Evolutionary conservation across 2,888 invertebrate species (phyloP), one percentile per base, ranked within the genome.

Genomic region (Eupeodes luniger): DNA sequence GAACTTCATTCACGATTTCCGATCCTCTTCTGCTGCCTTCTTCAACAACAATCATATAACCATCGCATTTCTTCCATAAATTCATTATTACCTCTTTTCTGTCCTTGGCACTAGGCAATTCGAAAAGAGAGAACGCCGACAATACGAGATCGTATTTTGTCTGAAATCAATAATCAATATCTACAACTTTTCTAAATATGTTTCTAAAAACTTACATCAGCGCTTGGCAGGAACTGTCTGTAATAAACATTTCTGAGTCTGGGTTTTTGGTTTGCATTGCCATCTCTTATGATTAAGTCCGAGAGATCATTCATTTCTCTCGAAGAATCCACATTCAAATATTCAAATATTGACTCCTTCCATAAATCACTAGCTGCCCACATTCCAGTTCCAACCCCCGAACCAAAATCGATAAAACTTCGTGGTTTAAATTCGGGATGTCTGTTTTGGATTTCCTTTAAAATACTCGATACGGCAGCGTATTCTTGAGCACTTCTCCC

Each of bases 371-470:
- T 96, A 0, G 96, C 95, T 0, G 97, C 98, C 98, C 98, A 98
- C 76, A 96, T 95, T 0, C 96, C 97, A 0, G 97, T 96, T 0
- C 98, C 98, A 5, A 97, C 94, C 0, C 99, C 99, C 6, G 98
- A 97, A 0, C 99, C 99, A 93, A 97, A 98, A 94, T 99, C 98
- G 90, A 98, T 97, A 90, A 98, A 95, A 72, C 95, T 95, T 81
- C 95, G 94, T 0, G 99, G 99, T 81, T 94, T 94, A 92, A 97
- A 99, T 19, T 95, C 92, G 0, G 95, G 94, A 92, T 96, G 94
- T 75, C 96, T 94, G 55, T 92, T 92, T 70, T 94, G 94, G 76
- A 98, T 96, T 94, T 98, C 98, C 61, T 95, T 94, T 57, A 98
- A 95, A 70, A 98, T 95, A 91, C 95, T 95, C 53, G 94, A 91